Percentiles rank a stretch among this genome's conserved stretches.
Evolutionary conservation across 2,797 vertebrate species (phyloP).

Genomic region (Alauda arvensis): DNA sequence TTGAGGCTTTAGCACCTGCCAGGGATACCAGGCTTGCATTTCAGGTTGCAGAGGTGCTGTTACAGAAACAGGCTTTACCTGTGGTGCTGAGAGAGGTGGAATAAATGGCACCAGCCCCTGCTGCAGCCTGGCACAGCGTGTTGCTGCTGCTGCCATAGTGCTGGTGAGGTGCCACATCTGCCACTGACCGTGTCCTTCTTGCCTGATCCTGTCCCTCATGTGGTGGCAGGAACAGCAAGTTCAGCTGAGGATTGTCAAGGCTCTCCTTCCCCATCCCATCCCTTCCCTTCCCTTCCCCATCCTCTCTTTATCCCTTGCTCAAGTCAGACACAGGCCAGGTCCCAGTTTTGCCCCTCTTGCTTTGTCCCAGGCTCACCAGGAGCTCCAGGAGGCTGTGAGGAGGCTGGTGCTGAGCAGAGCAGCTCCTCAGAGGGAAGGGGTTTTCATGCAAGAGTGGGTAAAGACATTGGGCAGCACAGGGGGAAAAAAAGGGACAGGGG

Average conservation of each 20-base stretch:
- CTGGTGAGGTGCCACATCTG: not conserved
- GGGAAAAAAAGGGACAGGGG: rapidly evolving
- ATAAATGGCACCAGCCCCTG: not conserved
- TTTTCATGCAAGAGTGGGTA: not conserved
- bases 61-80: not conserved
- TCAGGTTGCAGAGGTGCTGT: not conserved
- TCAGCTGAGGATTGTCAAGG: not conserved
- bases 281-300: not conserved
- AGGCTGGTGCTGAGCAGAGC: not conserved
- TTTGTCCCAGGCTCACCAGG: not conserved
- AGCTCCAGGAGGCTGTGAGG: not conserved
- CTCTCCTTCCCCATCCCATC: not conserved
- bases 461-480: not conserved
- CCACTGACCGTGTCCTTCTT: too few relatives aligned
- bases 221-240: not conserved
- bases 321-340: not conserved
- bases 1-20: not conserved
- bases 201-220: not conserved
- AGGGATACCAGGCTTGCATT: not conserved
- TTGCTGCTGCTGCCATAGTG: not conserved
- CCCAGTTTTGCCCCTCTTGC: not conserved
- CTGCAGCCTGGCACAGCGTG: not conserved
- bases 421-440: not conserved
- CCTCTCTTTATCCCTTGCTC: not conserved
- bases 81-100: not conserved